Base-by-base conservation (phyloP, 1,140 invertebrate genomes). In the Drosophila auraria region DNA sequence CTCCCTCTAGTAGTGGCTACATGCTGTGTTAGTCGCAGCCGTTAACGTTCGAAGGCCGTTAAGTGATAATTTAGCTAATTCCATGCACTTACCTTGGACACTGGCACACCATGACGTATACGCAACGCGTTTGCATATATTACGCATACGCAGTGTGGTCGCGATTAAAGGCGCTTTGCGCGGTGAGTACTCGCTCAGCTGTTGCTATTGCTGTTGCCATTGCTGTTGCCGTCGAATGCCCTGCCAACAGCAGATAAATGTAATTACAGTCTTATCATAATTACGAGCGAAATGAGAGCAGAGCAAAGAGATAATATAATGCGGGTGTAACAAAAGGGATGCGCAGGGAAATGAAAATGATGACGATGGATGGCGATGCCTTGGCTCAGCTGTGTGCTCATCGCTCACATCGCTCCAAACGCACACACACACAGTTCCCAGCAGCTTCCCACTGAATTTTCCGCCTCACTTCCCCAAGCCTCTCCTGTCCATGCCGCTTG, bases 251-350 rank as follows among this genome's bases (percentile, higher is more conserved):
- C 82, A 90, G 87, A 91, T 90, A 90, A 90, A 87, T 80, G 87
- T 91, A 91, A 90, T 91, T 91, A 86, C 79, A 71, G 87, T 77
- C 87, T 82, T 90, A 90, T 89, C 86, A 90, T 89, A 89, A 89
- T 87, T 82, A 82, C 63, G 78, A 84, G 73, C 44, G 27, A 89
- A 81, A 71, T 75, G 65, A 64, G 80, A 57, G 45, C 51, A 79
- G 61, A 62, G 54, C 54, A 58, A 53, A 44, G 51, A 79, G 49
- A 83, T 51, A 65, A 60, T 56, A 60, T 56, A 59, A 50, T 72
- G 30, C n/a, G 40, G 49, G 47, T 42, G 58, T 25, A 69, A 62
- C 45, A 59, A 27, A 75, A 59, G 25, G 61, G 69, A 59, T 59
- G 40, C 25, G 53, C 12, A 36, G 36, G 25, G 40, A 42, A 49